A percentile compares a stretch with the other conserved stretches of the same genome.
These are phyloP conservation scores for Phrynocephalus vlangalii DNA, from an alignment of 2,797 vertebrate species.

Conservation along the genomic window DNA sequence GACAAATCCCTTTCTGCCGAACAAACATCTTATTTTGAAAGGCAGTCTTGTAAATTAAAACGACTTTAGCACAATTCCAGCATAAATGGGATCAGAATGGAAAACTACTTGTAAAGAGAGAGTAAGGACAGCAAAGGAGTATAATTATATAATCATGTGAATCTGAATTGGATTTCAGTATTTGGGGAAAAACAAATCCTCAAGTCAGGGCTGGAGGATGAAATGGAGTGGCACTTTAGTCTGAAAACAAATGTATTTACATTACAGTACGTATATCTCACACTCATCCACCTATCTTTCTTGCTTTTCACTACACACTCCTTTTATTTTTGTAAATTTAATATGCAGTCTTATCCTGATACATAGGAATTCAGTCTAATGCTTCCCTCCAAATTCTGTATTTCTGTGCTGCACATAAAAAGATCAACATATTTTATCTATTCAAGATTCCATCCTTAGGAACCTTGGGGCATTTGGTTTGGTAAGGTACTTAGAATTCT, in stretches of 20 bases:
- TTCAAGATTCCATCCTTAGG: no score
- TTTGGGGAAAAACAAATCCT: neutral
- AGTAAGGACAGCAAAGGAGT: slow-evolving; percentile 60
- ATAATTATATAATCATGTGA: neutral
- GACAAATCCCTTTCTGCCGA: slow-evolving; percentile 15
- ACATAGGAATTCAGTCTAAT: neutral
- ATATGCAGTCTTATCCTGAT: neutral
- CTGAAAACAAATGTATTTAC: neutral
- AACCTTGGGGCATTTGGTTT: no score
- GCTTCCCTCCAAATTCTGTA: neutral
- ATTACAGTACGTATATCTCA: neutral
- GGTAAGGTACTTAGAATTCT: no score
- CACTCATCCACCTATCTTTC: neutral
- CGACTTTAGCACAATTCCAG: slow-evolving; percentile 55
- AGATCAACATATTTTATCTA: no score
- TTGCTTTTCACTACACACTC: no score
- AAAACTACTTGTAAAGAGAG: slow-evolving; percentile 73
- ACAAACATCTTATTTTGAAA: slow-evolving; percentile 33
- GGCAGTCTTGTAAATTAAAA: slow-evolving; percentile 19
- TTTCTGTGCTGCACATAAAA: no score
- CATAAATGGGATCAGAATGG: slow-evolving; percentile 63
- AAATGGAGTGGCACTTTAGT: neutral
- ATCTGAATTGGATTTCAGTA: neutral
- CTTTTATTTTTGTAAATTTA: neutral
- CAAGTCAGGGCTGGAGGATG: neutral